Evolutionary conservation across 37 sponge, comb jelly and placozoan species (phyloP).

Genomic region (Hormiphora californensis): DNA sequence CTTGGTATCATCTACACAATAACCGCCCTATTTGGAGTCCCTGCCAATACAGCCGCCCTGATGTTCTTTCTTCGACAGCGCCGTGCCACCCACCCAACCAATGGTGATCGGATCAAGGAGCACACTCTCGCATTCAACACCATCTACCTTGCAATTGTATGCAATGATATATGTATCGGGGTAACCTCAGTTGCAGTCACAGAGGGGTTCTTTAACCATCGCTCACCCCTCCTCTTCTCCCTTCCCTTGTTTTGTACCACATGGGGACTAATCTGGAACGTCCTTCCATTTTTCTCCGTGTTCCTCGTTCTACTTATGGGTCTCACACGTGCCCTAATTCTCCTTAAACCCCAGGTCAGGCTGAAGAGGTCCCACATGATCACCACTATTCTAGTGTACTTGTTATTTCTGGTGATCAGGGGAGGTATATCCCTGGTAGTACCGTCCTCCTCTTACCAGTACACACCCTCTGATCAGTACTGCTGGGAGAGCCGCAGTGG

Average conservation of each 20-base stretch:
- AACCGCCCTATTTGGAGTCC: neutral
- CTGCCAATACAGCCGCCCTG: conserved; percentile 17
- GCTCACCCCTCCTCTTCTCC: neutral
- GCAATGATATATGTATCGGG: neutral
- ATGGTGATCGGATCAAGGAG: neutral
- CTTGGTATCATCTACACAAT: conserved; percentile 4
- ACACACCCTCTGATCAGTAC: conserved; percentile 38
- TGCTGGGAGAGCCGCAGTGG: conserved; percentile 1
- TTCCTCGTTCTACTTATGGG: conserved; percentile 47
- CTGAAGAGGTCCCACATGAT: neutral
- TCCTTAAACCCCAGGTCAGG: neutral
- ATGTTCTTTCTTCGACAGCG: conserved; percentile 9
- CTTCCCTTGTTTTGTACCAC: neutral
- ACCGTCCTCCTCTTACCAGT: neutral
- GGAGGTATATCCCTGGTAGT: neutral
- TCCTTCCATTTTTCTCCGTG: conserved; percentile 47
- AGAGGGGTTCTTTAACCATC: conserved; percentile 1
- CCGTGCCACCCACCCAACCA: too few relatives aligned
- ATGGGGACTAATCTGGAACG: conserved; percentile 48
- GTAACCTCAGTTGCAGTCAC: neutral
- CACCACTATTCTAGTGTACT: neutral
- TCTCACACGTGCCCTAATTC: neutral
- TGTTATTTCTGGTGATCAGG: neutral
- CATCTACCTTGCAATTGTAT: conserved; percentile 7
- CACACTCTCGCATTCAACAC: conserved; percentile 51